phyloP scores from a whole-genome alignment of 1,140 invertebrate species.

The Drosophila pruinosa region DNA sequence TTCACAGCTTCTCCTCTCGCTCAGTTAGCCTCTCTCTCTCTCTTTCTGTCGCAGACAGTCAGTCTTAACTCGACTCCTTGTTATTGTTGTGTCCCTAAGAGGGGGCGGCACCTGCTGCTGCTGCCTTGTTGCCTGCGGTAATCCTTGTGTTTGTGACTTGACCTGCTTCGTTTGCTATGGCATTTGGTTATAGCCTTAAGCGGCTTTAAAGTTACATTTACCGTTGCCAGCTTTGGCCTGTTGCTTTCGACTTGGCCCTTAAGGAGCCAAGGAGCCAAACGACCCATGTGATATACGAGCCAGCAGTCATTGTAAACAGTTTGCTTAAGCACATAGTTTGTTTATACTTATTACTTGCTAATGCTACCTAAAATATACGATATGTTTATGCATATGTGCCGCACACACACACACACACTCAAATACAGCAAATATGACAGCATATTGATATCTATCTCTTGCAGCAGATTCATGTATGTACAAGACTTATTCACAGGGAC shows the following conservation, averaged over 20 bases:
- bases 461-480: not conserved
- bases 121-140: slow-evolving; percentile 50
- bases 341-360: slow-evolving; percentile 77
- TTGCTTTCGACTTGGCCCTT: slow-evolving; percentile 52
- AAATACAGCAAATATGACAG: slow-evolving; percentile 13
- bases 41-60: not conserved
- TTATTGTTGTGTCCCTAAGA: slow-evolving; percentile 20
- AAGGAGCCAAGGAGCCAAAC: slow-evolving; percentile 22
- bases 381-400: not conserved
- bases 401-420: too few species aligned
- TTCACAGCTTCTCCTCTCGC: slow-evolving; percentile 39
- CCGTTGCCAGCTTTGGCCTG: slow-evolving; percentile 34
- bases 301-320: slow-evolving; percentile 58
- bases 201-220: slow-evolving; percentile 72
- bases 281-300: slow-evolving; percentile 34
- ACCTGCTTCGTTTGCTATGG: slow-evolving; percentile 74
- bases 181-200: slow-evolving; percentile 76
- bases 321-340: slow-evolving; percentile 66
- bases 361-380: slow-evolving; percentile 36
- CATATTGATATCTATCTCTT: slow-evolving; percentile 17
- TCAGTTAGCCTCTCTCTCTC: not conserved
- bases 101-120: slow-evolving; percentile 56
- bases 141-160: slow-evolving; percentile 78
- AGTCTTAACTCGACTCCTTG: slow-evolving; percentile 10
- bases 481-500: not conserved